Evolutionary conservation across 2,113 vertebrate species (phyloP).

Genomic region (Megalops atlanticus): DNA sequence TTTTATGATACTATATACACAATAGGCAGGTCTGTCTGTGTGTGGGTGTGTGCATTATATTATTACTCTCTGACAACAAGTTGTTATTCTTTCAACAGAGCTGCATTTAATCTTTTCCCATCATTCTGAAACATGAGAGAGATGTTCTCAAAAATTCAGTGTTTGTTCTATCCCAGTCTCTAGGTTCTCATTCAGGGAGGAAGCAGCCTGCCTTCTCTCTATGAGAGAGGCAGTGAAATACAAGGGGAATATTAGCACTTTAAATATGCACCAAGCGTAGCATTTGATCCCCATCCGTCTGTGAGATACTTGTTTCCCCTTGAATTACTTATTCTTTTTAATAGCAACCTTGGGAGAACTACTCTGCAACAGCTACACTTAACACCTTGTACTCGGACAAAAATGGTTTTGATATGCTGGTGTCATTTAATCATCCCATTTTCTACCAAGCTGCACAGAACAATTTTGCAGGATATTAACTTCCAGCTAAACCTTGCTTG

Average conservation of each 20-base stretch:
- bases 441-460: constrained; percentile 72
- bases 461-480: constrained; percentile 85
- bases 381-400: constrained; percentile 75
- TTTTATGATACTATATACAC: neutral
- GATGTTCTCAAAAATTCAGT: neutral
- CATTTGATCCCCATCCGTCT: constrained; percentile 4
- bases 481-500: constrained; percentile 78
- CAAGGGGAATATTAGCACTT: constrained; percentile 3
- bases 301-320: constrained; percentile 21
- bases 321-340: constrained; percentile 72
- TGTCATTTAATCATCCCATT: constrained; percentile 79
- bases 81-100: too few species aligned
- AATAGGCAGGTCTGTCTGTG: too few species aligned
- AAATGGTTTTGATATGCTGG: constrained; percentile 78
- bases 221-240: neutral
- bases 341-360: constrained; percentile 73
- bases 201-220: too few species aligned
- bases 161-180: neutral
- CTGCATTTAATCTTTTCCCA: too few species aligned
- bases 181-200: neutral
- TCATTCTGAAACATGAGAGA: neutral
- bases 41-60: too few species aligned
- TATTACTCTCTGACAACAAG: neutral
- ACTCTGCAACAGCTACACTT: constrained; percentile 61
- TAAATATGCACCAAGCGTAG: neutral